Percentiles rank a stretch among this genome's conserved stretches.
phyloP scores from a whole-genome alignment of 2,797 vertebrate species.

The Sebastes reedi region DNA sequence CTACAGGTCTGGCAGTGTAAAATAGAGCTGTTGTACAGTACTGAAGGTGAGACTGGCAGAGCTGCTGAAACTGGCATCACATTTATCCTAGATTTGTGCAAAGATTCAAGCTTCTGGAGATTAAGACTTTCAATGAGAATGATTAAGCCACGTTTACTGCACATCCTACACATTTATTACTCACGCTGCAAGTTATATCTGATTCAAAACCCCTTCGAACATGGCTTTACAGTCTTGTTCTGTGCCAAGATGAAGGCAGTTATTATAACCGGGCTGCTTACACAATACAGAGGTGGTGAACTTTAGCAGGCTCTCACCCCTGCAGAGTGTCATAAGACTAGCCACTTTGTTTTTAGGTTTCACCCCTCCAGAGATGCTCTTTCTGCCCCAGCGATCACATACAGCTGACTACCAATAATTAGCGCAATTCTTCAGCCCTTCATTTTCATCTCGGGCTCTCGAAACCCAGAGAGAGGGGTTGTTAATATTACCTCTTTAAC shows the following conservation, averaged over 20 bases:
- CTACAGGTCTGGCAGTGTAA: slow-evolving; percentile 63
- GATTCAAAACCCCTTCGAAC: neutral
- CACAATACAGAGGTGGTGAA: slow-evolving; percentile 82
- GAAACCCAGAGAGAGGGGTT: slow-evolving; percentile 22
- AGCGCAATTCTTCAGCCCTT: slow-evolving; percentile 67
- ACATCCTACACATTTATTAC: neutral
- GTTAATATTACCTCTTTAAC: neutral
- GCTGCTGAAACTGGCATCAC: slow-evolving; percentile 25
- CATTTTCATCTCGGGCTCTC: slow-evolving; percentile 51
- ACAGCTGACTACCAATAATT: slow-evolving; percentile 81
- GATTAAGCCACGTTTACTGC: neutral
- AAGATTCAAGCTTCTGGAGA: neutral
- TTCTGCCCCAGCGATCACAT: slow-evolving; percentile 81
- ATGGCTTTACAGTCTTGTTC: slow-evolving; percentile 28
- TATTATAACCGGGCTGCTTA: slow-evolving; percentile 75
- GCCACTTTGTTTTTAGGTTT: slow-evolving; percentile 79
- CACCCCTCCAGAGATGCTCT: slow-evolving; percentile 78
- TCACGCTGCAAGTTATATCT: neutral
- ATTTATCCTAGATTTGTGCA: slow-evolving; percentile 8
- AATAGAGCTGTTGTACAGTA: slow-evolving; percentile 62
- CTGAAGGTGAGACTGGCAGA: slow-evolving; percentile 33
- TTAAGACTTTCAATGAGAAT: neutral
- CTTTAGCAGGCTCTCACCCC: slow-evolving; percentile 78
- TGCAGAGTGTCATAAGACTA: slow-evolving; percentile 83
- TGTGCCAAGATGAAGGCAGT: slow-evolving; percentile 61